Evolutionary conservation across 2,888 invertebrate genomes (phyloP).

Genomic region (Philonicus albiceps): DNA sequence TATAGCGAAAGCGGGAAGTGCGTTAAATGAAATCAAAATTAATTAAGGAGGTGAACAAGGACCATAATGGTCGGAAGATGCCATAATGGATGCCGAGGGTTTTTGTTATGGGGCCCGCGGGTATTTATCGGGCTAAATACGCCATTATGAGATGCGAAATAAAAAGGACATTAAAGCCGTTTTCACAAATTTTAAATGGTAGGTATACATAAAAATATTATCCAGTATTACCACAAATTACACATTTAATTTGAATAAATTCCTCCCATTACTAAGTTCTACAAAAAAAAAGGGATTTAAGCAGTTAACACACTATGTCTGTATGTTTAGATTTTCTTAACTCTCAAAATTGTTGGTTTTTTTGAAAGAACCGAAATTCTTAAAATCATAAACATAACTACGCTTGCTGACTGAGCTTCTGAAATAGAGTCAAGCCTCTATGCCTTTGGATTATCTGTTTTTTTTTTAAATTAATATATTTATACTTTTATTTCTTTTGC

Average conservation of each 20-base stretch:
- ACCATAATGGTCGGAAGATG: background rate
- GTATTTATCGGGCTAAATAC: background rate
- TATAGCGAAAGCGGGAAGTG: background rate
- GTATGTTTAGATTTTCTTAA: too few species aligned
- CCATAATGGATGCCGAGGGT: background rate
- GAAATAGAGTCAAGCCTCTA: too few species aligned
- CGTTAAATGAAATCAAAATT: background rate
- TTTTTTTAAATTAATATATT: too few species aligned
- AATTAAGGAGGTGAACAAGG: background rate
- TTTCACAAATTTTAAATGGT: background rate
- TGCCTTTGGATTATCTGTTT: too few species aligned
- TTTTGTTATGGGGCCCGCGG: background rate
- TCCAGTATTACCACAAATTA: background rate
- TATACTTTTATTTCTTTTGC: too few species aligned
- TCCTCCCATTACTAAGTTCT: background rate
- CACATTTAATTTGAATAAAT: background rate
- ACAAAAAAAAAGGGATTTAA: background rate
- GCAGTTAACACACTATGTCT: too few species aligned
- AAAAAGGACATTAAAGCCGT: background rate
- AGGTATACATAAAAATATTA: background rate
- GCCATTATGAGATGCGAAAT: background rate
- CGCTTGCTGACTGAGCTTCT: too few species aligned
- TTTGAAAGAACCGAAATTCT: too few species aligned
- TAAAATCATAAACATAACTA: too few species aligned
- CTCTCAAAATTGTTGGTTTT: too few species aligned